Conservation (phyloP, 2,888 invertebrate species). For the Mechanitis mazaeus region DNA sequence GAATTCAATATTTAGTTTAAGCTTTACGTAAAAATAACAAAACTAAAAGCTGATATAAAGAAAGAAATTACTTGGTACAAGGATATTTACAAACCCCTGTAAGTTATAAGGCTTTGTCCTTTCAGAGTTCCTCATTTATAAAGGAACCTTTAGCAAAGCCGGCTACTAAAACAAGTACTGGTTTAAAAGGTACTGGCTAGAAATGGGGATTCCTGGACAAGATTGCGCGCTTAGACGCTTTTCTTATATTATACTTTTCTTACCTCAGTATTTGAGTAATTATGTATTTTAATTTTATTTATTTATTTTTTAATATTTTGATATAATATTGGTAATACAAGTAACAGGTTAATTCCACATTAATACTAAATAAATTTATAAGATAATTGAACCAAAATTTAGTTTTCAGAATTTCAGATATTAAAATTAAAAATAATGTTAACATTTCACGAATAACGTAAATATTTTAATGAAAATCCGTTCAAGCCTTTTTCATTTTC, state of each 20-base stretch:
- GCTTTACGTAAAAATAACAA: not conserved
- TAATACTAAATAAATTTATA: not conserved
- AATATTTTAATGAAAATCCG: too few relatives aligned
- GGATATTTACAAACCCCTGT: constrained; percentile 9
- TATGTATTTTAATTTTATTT: too few relatives aligned
- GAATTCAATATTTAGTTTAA: constrained; percentile 9
- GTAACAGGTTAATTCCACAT: not conserved
- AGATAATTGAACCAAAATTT: not conserved
- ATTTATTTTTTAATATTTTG: too few relatives aligned
- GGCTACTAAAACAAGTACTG: constrained; percentile 7
- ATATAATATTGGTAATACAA: not conserved
- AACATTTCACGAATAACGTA: not conserved
- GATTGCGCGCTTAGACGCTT: constrained; percentile 2
- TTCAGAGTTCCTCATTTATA: constrained; percentile 21
- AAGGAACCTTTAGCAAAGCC: constrained; percentile 14
- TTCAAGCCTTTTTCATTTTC: too few relatives aligned
- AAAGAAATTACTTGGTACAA: constrained; percentile 8
- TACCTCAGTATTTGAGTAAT: not conserved
- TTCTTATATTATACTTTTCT: not conserved
- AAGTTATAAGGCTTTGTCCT: constrained; percentile 19
- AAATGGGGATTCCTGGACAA: not conserved
- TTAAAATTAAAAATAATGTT: not conserved
- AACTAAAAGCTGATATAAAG: not conserved
- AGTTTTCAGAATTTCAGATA: not conserved
- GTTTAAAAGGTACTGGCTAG: constrained; percentile 4